Evolutionary conservation across 2,888 invertebrate genomes (phyloP), one percentile per base, ranked within the genome.

Genomic region (Lasioglossum vierecki): DNA sequence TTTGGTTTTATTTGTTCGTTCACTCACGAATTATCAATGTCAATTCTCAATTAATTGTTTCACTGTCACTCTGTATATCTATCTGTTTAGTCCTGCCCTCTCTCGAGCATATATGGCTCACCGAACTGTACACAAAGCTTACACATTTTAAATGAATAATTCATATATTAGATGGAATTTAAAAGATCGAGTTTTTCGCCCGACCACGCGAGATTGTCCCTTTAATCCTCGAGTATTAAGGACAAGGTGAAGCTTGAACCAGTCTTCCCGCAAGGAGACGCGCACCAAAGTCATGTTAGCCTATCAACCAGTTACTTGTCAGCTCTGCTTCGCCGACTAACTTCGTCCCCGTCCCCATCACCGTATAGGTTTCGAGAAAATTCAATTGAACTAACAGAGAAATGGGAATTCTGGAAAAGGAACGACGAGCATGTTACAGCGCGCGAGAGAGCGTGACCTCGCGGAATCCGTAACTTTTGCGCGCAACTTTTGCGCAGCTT

Each of bases 271-370:
- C 46, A 68, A 82, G 68, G 79, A 80, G 77, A 70, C 70, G 83
- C 70, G 70, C 53, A 44, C 72, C 63, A 30, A 35, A 68, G 81
- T 30, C 80, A 46, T 66, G 84, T 88, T 88, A 82, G 76, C 80
- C 76, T 80, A 88, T 88, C 86, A 88, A 88, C 76, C 76, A 83
- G 82, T 86, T 88, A 68, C 83, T 85, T 77, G 85, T 76, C 71
- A 68, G 66, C 68, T 74, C 57, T 76, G 79, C 85, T 78, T 79
- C 76, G 9, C 35, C 13, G 26, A 53, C 53, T 70, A 86, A 86
- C 88, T 76, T 88, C 77, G 81, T 66, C 70, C 73, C 15, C 75
- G 78, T 41, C 1, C 41, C 11, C 39, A 4, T 35, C 9, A 4
- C 9, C 11, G 13, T 72, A 60, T 75, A 66, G 70, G 68, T 6